These are phyloP conservation scores for Bactericera cockerelli DNA, from an alignment of 1,140 invertebrate species.

Conservation along the genomic window DNA sequence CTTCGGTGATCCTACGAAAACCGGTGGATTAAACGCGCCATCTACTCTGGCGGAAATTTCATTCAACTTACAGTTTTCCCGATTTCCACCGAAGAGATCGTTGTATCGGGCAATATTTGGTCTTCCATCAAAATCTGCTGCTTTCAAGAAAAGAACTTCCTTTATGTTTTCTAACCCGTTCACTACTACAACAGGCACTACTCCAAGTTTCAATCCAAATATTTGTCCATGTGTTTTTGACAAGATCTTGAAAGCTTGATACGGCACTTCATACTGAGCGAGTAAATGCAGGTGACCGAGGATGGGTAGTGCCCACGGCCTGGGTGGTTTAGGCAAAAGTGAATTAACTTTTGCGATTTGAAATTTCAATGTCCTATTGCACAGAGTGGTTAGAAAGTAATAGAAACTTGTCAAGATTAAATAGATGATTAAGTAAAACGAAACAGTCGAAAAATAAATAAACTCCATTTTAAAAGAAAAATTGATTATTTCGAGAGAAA, in stretches of 20 bases:
- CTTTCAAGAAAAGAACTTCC: constrained; percentile 43
- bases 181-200: constrained; percentile 41
- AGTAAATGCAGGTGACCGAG: constrained; percentile 42
- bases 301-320: constrained; percentile 34
- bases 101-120: constrained; percentile 47
- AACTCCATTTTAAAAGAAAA: not conserved
- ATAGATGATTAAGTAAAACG: not conserved
- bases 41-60: too few species aligned
- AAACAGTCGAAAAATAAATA: constrained; percentile 5
- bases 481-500: not conserved
- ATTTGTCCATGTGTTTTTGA: constrained; percentile 38
- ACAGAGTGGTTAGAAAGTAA: not conserved
- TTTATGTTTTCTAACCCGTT: constrained; percentile 44
- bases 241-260: constrained; percentile 42
- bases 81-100: constrained; percentile 44
- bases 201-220: constrained; percentile 41
- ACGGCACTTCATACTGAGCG: constrained; percentile 42
- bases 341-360: not conserved
- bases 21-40: too few species aligned
- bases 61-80: constrained; percentile 58
- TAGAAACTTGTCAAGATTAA: not conserved
- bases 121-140: constrained; percentile 43
- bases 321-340: constrained; percentile 30
- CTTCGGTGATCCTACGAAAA: too few species aligned
- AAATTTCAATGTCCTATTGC: not conserved